A percentile compares a stretch with the other conserved stretches of the same genome.
Evolutionary conservation across 1,140 invertebrate species (phyloP).

Genomic region (Magallana angulata): DNA sequence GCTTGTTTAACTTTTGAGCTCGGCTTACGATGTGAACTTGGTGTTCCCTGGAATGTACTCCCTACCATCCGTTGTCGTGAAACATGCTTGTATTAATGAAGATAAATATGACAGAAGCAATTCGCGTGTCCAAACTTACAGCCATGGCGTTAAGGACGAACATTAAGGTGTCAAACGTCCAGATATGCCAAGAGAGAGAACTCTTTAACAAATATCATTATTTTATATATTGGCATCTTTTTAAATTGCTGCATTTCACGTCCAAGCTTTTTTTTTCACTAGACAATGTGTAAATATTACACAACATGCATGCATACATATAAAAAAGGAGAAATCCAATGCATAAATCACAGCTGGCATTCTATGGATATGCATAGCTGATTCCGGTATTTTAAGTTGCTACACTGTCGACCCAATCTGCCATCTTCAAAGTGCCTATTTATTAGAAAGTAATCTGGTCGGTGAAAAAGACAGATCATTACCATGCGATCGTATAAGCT

Average conservation of each 20-base stretch:
- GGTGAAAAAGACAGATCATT: conserved; percentile 13
- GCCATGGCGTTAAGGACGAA: not conserved
- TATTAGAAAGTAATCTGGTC: conserved; percentile 32
- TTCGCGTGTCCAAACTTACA: not conserved
- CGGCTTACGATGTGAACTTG: conserved; percentile 15
- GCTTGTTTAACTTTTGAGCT: conserved; percentile 21
- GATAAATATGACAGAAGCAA: conserved; percentile 31
- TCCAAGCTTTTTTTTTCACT: not conserved
- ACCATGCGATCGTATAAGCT: conserved; percentile 7
- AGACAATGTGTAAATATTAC: not conserved
- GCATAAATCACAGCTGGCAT: conserved; percentile 29
- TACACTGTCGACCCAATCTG: conserved; percentile 14
- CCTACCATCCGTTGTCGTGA: not conserved
- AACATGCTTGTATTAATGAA: conserved; percentile 14
- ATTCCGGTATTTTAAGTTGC: conserved; percentile 12
- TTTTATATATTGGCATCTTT: not conserved
- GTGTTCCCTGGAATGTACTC: not conserved
- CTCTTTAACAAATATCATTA: not conserved
- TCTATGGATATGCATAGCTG: conserved; percentile 25
- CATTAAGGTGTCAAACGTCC: not conserved
- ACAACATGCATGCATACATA: conserved; percentile 6
- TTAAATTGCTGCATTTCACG: not conserved
- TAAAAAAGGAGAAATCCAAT: not conserved
- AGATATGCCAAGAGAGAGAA: not conserved
- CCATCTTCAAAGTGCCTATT: conserved; percentile 28